A percentile compares a stretch with the other conserved stretches of the same genome.
Evolutionary conservation across 2,888 invertebrate genomes (phyloP).

Genomic region (Hyposoter didymator): DNA sequence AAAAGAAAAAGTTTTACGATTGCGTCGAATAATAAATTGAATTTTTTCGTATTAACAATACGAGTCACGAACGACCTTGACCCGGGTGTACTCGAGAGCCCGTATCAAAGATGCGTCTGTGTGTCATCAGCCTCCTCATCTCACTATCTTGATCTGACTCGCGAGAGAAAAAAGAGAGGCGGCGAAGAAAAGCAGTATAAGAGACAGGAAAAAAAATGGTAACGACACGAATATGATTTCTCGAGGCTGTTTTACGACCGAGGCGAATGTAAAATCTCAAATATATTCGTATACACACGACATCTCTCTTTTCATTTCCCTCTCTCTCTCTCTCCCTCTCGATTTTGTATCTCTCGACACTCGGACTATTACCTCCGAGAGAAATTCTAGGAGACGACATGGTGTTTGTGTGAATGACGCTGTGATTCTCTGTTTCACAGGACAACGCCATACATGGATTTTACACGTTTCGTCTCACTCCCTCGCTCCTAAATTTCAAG

Average conservation of each 20-base stretch:
- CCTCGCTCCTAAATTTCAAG: constrained; percentile 12
- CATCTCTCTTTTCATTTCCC: constrained; percentile 32
- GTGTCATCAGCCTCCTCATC: constrained; percentile 52
- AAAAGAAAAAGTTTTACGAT: constrained; percentile 33
- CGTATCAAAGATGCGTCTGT: constrained; percentile 38
- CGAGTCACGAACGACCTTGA: constrained; percentile 58
- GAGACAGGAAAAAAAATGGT: constrained; percentile 54
- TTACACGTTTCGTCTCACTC: constrained; percentile 34
- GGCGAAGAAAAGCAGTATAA: constrained; percentile 38
- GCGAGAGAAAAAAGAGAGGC: constrained; percentile 22
- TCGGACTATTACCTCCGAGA: constrained; percentile 43
- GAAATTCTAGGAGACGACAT: constrained; percentile 39
- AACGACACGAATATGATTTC: constrained; percentile 67
- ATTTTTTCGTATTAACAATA: not conserved
- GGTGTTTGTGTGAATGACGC: constrained; percentile 35
- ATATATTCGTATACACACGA: constrained; percentile 57
- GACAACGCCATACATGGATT: constrained; percentile 1
- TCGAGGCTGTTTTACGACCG: constrained; percentile 65
- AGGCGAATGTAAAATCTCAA: constrained; percentile 65
- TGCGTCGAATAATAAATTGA: constrained; percentile 43
- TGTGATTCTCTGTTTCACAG: constrained; percentile 46
- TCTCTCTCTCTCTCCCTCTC: constrained; percentile 42
- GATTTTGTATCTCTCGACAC: constrained; percentile 23
- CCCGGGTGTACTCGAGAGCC: constrained; percentile 40
- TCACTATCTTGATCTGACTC: constrained; percentile 5